Base-by-base conservation (phyloP, 2,113 vertebrate genomes). In the Orthonyx spaldingii region DNA sequence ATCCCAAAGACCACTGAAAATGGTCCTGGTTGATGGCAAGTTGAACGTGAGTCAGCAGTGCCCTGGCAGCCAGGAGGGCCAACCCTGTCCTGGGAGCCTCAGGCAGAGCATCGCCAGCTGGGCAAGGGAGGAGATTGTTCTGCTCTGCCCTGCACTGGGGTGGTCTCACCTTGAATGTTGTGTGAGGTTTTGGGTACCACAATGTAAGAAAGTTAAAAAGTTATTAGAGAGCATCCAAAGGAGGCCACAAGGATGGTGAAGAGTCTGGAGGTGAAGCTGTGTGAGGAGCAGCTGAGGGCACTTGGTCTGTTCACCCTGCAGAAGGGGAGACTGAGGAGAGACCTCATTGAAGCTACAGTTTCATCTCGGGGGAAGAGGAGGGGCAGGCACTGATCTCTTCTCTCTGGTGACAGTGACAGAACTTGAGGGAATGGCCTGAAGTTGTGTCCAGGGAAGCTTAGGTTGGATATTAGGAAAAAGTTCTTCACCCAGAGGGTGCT, bases 101-200 rank as follows among this genome's bases (percentile, higher is more conserved):
- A 33, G 63, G 18, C 1, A 33, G 63, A 86, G 1, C 17, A 32
- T 18, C 27, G 7, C 11, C 72, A 87, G 9, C 9, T 0, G 7
- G 37, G 18, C 33, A 52, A 52, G 39, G 13, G 22, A 33, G 9
- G 37, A 9, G 17, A 37, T 28, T 37, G 27, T 8, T 2, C 71
- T 2, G 3, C 47, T n/a, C 71, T 75, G 60, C 66, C 21, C 32
- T 56, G 61, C 16, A 0, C 44, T 76, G 44, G 46, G 11, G 44
- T 2, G 2, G 14, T 4, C 37, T 68, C 32, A 44, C 21, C 33
- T 52, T 12, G 12, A 52, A 33, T 44, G 12, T 1, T 41, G 15
- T 44, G 22, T 11, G 16, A 0, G 5, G 4, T 8, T 70, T 59
- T 22, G 44, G 10, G 21, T 0, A 15, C 3, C 9, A 0, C 14